A percentile compares a stretch with the other conserved stretches of the same genome.
phyloP scores from a whole-genome alignment of 2,797 vertebrate genomes.

The Myotis findleyi region DNA sequence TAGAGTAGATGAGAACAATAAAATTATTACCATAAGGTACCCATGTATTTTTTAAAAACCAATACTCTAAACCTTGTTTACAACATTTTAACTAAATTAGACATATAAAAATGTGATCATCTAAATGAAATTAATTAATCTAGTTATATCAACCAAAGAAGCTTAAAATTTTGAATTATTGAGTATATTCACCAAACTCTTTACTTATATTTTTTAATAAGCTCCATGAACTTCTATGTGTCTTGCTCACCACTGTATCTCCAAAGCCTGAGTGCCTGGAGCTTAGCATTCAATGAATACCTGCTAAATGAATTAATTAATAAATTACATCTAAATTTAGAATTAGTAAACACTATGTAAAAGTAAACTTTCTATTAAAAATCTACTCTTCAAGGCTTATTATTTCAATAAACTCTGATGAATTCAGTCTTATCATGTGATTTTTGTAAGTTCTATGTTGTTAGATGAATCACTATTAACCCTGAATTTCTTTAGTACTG shows the following conservation, averaged over 20 bases:
- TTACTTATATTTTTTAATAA: conserved; percentile 39
- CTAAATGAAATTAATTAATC: conserved; percentile 27
- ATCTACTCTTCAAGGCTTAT: neutral
- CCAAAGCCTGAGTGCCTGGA: neutral
- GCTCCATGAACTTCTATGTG: neutral
- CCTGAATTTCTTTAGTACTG: conserved; percentile 25
- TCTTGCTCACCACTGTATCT: neutral
- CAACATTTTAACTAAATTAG: conserved; percentile 34
- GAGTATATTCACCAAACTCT: neutral
- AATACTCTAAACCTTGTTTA: conserved; percentile 41
- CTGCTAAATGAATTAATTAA: neutral
- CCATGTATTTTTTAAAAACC: neutral
- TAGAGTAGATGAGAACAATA: neutral
- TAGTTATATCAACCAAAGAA: conserved; percentile 4
- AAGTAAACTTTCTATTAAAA: neutral
- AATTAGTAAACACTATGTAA: conserved; percentile 24
- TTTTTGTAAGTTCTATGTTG: neutral
- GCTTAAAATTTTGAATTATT: neutral
- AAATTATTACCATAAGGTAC: neutral
- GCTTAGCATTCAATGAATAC: conserved; percentile 25
- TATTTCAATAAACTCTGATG: conserved; percentile 9
- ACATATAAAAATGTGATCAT: neutral
- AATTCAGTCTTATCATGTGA: neutral
- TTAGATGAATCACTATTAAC: neutral
- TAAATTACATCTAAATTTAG: conserved; percentile 20